Conservation (phyloP, 2,113 vertebrate species). For the Corythaeola cristata region DNA sequence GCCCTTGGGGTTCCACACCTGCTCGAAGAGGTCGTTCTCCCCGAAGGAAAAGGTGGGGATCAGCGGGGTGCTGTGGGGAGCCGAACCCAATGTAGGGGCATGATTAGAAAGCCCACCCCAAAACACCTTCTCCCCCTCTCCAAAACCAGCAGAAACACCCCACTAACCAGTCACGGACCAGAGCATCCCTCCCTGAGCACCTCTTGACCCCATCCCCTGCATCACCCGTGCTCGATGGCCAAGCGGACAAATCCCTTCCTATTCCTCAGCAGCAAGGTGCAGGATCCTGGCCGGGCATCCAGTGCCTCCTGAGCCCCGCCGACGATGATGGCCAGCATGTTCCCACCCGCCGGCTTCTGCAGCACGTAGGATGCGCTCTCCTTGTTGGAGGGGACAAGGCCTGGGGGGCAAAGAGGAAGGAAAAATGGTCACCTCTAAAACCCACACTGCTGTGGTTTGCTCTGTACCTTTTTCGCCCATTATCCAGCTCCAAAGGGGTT, state of each 20-base stretch:
- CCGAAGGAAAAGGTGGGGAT: constrained; percentile 93
- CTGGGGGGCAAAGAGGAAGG: constrained; percentile 59
- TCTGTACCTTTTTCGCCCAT: neutral
- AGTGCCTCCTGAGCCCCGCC: constrained; percentile 90
- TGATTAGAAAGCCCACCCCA: neutral
- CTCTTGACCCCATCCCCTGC: neutral
- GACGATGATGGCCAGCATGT: constrained; percentile 78
- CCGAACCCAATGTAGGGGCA: neutral
- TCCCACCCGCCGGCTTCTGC: constrained; percentile 73
- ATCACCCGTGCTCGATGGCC: constrained; percentile 87
- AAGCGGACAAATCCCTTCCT: constrained; percentile 93
- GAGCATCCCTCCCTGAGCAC: neutral
- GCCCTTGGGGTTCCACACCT: constrained; percentile 83
- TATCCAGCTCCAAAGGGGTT: neutral
- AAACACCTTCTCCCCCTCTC: neutral
- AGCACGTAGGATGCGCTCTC: constrained; percentile 80
- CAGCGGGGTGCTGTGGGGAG: constrained; percentile 76
- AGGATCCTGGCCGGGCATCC: constrained; percentile 85
- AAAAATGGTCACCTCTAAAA: neutral
- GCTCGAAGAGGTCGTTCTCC: constrained; percentile 90
- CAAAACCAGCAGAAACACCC: neutral
- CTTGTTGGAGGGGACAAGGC: constrained; percentile 86
- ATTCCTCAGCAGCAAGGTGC: constrained; percentile 80
- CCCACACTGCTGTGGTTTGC: fast-evolving
- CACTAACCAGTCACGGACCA: neutral